These are phyloP conservation scores for Platyscapa corneri DNA, from an alignment of 1,140 invertebrate species.

Conservation along the genomic window DNA sequence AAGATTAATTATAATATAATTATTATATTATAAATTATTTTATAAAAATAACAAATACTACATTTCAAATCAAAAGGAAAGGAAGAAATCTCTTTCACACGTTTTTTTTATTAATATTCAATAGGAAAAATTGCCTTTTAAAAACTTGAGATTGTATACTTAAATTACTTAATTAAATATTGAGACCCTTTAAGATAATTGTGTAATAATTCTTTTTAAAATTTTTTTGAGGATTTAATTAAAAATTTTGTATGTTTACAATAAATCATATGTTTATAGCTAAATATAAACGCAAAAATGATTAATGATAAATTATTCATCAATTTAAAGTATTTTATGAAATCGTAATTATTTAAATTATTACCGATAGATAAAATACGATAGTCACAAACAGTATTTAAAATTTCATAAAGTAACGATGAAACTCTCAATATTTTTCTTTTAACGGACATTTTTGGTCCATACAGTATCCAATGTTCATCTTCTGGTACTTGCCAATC, in stretches of 20 bases:
- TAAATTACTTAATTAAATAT: too few relatives aligned
- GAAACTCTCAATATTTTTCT: constrained; percentile 64
- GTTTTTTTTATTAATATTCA: too few relatives aligned
- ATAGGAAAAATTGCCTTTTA: too few relatives aligned
- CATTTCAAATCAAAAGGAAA: not conserved
- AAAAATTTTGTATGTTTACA: too few relatives aligned
- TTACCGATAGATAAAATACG: constrained; percentile 63
- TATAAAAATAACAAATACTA: not conserved
- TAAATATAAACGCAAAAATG: too few relatives aligned
- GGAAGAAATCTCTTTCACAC: not conserved
- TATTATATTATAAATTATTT: too few relatives aligned
- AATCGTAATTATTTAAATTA: not conserved
- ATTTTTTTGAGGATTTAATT: too few relatives aligned
- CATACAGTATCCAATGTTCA: constrained; percentile 64
- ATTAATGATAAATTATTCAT: not conserved
- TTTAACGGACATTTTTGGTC: constrained; percentile 54
- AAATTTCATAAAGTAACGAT: constrained; percentile 60
- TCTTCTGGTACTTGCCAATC: constrained; percentile 58
- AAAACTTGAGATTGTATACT: too few relatives aligned
- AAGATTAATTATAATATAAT: too few relatives aligned
- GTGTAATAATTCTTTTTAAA: too few relatives aligned
- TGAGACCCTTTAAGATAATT: too few relatives aligned
- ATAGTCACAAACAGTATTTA: constrained; percentile 61
- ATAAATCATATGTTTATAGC: too few relatives aligned
- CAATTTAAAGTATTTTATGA: not conserved